Evolutionary conservation across 2,797 vertebrate species (phyloP).

Genomic region (Poliocrania exsul): DNA sequence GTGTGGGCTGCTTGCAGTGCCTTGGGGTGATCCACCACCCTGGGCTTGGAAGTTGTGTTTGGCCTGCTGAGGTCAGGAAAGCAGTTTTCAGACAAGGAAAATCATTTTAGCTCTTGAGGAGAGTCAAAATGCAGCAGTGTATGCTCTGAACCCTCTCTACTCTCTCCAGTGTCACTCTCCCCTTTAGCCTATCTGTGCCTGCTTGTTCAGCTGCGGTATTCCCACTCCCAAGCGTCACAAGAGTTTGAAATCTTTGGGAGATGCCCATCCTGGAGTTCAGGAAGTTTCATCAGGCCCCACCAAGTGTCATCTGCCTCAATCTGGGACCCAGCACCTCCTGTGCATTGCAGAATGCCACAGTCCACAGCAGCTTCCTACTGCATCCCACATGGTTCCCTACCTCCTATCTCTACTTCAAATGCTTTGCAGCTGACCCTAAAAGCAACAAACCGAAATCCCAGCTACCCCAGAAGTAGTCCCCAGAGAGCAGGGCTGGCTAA

Average conservation of each 20-base stretch:
- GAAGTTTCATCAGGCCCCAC: neutral
- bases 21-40: neutral
- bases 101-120: neutral
- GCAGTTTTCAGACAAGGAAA: neutral
- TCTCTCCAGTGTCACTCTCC: neutral
- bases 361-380: neutral
- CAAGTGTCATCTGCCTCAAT: accelerated
- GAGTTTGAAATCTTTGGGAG: neutral
- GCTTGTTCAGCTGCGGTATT: neutral
- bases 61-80: neutral
- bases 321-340: accelerated
- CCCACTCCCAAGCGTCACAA: neutral
- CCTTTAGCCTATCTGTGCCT: neutral
- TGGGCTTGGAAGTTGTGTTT: neutral
- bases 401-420: neutral
- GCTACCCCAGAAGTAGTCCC: conserved; percentile 12
- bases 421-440: neutral
- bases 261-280: neutral
- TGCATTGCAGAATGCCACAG: accelerated
- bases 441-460: neutral
- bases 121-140: neutral
- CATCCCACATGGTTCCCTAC: accelerated
- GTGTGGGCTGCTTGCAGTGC: neutral
- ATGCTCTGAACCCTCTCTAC: neutral
- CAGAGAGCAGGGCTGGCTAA: neutral